Base-by-base conservation (phyloP, 2,888 invertebrate genomes). In the Dicyrtoma fusca region DNA sequence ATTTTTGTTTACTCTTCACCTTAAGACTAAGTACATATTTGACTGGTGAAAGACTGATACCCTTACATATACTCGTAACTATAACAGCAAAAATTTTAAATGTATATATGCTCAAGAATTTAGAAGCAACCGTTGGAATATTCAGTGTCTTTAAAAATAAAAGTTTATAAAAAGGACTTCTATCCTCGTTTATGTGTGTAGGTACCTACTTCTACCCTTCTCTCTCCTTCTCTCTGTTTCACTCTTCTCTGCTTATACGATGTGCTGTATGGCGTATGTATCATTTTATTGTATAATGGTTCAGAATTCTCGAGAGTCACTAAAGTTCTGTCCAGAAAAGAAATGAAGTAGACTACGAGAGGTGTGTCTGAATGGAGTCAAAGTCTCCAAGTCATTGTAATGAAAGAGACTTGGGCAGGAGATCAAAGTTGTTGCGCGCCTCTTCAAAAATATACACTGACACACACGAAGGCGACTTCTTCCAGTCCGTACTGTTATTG, bases 381-480 rank as follows among this genome's bases (percentile, higher is more conserved):
- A 45, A 62, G 62, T 62, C 42, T 62, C 62, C 45, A 21, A 71
- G 65, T 59, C 65, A 71, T 71, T 65, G 47, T 59, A 71, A 71
- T 71, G 71, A 71, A 71, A 70, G 61, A 63, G 71, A 71, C 62
- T 49, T 49, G 65, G 65, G 51, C 23, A 65, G 49, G 26, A 65
- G 51, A 65, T 49, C 49, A 51, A 49, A 49, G 49, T 23, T 65
- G 49, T 49, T 47, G 49, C 65, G 65, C 65, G 49, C 49, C 49
- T 17, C 65, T 65, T 65, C 26, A 49, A 65, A 65, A 65, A 65
- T 51, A 65, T 26, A 65, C 65, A 65, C 49, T 49, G 49, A 49
- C 65, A 51, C 51, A 62, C 62, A 62, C 62, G 62, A 62, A 62
- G 62, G 44, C 62, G 62, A 62, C 62, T 62, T 44, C 44, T 62